Conservation (phyloP, 2,797 vertebrate genomes). For the Rhyacichthys aspro region DNA sequence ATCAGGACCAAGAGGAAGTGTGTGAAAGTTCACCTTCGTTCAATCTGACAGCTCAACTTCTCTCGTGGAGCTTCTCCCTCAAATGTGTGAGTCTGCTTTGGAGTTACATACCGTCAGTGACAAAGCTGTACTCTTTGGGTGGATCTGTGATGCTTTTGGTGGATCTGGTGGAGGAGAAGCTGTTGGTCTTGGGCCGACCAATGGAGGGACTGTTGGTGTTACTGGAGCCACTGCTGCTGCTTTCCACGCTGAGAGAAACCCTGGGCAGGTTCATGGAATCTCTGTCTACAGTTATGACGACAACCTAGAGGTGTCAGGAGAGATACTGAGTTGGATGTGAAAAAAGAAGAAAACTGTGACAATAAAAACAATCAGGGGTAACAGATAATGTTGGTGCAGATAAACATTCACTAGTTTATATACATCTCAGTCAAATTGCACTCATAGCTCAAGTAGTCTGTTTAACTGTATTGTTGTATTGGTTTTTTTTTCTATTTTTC, state of each 20-base stretch:
- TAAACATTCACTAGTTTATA: no score
- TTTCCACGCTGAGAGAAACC: conserved; percentile 51
- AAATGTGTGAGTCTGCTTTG: no score
- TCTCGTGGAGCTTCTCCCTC: no score
- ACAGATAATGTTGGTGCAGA: no score
- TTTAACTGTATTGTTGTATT: no score
- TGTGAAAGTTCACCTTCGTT: conserved; percentile 57
- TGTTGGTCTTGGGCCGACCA: conserved; percentile 60
- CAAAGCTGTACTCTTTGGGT: conserved; percentile 78
- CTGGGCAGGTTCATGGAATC: conserved; percentile 47
- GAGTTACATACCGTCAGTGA: conserved; percentile 81
- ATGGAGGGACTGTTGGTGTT: conserved; percentile 26
- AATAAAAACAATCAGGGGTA: no score
- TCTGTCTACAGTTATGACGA: conserved; percentile 81
- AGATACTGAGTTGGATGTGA: neutral
- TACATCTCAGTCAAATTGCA: no score
- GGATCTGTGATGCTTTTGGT: conserved; percentile 56
- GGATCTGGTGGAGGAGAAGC: conserved; percentile 65
- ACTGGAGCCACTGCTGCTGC: conserved; percentile 46
- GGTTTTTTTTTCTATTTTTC: no score
- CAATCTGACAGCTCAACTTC: neutral
- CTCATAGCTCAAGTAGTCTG: no score
- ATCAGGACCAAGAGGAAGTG: conserved; percentile 53
- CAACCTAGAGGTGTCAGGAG: conserved; percentile 70
- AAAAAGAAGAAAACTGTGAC: neutral